Evolutionary conservation across 2,113 vertebrate genomes (phyloP).

Genomic region (Burhinus bistriatus): DNA sequence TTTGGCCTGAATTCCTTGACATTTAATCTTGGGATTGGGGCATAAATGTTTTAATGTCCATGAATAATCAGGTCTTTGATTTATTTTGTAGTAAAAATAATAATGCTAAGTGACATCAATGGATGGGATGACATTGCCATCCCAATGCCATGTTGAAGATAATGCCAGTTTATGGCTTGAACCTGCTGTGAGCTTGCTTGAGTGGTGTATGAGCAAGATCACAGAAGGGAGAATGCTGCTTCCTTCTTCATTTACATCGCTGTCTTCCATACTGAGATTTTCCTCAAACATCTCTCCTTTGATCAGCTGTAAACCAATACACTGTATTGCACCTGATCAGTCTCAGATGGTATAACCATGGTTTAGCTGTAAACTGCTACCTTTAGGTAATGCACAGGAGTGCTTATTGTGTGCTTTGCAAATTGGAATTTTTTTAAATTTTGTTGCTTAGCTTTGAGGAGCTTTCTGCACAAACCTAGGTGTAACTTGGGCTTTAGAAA

Average conservation of each 20-base stretch:
- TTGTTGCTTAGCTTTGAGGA: neutral
- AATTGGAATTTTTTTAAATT: neutral
- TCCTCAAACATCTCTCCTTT: neutral
- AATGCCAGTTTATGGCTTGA: neutral
- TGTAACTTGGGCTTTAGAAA: neutral
- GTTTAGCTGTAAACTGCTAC: neutral
- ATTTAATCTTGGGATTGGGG: neutral
- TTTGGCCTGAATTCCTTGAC: neutral
- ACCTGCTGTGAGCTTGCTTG: neutral
- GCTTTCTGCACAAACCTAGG: neutral
- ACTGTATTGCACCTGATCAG: neutral
- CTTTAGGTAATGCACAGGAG: neutral
- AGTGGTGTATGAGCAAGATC: neutral
- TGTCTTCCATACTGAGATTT: neutral
- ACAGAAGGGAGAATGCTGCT: neutral
- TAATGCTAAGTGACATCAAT: neutral
- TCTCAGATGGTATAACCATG: neutral
- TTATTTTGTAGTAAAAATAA: neutral
- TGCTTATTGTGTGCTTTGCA: neutral
- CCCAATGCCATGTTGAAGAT: neutral
- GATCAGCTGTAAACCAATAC: neutral
- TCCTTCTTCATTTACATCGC: neutral
- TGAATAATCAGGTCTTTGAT: neutral
- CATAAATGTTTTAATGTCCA: neutral
- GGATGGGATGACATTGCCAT: neutral